Conservation (phyloP, 1,140 invertebrate species). For the Sinella curviseta region DNA sequence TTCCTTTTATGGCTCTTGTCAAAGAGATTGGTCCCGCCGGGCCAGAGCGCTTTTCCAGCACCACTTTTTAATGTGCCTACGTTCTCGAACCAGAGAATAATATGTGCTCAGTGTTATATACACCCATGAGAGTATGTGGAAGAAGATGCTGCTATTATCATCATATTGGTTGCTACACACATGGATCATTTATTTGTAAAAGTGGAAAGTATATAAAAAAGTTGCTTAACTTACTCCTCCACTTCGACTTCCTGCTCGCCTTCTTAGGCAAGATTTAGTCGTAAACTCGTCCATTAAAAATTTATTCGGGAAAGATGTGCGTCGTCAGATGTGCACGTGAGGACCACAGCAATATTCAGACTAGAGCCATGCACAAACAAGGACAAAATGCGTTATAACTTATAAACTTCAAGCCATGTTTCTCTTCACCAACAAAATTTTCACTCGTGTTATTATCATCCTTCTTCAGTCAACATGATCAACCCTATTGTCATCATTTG, state of each 20-base stretch:
- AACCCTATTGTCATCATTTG: too few relatives aligned
- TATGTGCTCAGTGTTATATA: not conserved
- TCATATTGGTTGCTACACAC: not conserved
- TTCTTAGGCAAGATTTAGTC: not conserved
- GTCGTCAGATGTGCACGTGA: too few relatives aligned
- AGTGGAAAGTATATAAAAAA: not conserved
- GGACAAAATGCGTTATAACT: too few relatives aligned
- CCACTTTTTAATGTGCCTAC: not conserved
- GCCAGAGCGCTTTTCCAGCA: not conserved
- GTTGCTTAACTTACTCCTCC: too few relatives aligned
- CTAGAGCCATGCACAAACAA: not conserved
- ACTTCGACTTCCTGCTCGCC: too few relatives aligned
- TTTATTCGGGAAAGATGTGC: conserved; percentile 7
- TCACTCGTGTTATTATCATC: too few relatives aligned
- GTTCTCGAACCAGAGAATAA: not conserved
- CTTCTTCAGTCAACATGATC: too few relatives aligned
- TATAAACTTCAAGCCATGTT: too few relatives aligned
- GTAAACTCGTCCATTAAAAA: conserved; percentile 18
- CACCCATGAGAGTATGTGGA: not conserved
- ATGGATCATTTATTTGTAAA: not conserved
- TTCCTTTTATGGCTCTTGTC: conserved; percentile 20
- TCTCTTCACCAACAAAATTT: too few relatives aligned
- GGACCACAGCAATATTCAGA: not conserved
- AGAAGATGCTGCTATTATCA: not conserved
- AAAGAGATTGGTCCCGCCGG: conserved; percentile 5